Percentiles rank a stretch among this genome's conserved stretches.
Conservation (phyloP, 2,888 invertebrate genomes). For the Crematogaster levior region DNA sequence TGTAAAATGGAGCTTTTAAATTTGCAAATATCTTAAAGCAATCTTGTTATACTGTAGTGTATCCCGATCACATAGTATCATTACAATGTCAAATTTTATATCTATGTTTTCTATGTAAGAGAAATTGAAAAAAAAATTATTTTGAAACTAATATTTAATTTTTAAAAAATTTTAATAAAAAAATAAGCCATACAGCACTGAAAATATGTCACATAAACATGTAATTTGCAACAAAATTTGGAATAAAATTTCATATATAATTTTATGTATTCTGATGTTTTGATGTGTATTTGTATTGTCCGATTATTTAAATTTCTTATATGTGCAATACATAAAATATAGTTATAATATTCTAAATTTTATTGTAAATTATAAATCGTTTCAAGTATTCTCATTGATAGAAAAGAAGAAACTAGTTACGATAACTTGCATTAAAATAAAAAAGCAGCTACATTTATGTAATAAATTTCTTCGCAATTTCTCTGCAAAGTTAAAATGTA, state of each 20-base stretch:
- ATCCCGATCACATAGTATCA: not conserved
- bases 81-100: constrained; percentile 6
- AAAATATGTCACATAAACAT: not conserved
- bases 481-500: not conserved
- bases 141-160: not conserved
- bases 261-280: not conserved
- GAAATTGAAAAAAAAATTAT: constrained; percentile 17
- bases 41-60: not conserved
- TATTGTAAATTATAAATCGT: not conserved
- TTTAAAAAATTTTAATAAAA: constrained; percentile 7
- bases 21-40: not conserved
- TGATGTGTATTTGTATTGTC: not conserved
- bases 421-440: not conserved
- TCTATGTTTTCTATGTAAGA: not conserved
- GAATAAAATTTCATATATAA: not conserved
- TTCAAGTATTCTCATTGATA: not conserved
- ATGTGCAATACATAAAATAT: not conserved
- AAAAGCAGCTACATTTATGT: not conserved
- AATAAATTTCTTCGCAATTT: not conserved
- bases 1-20: not conserved
- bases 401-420: too few species aligned
- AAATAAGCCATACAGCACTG: not conserved
- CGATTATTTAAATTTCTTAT: not conserved
- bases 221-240: not conserved
- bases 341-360: constrained; percentile 1